Conservation (phyloP, 2,113 vertebrate genomes). For the Cyprinodon tularosa region DNA sequence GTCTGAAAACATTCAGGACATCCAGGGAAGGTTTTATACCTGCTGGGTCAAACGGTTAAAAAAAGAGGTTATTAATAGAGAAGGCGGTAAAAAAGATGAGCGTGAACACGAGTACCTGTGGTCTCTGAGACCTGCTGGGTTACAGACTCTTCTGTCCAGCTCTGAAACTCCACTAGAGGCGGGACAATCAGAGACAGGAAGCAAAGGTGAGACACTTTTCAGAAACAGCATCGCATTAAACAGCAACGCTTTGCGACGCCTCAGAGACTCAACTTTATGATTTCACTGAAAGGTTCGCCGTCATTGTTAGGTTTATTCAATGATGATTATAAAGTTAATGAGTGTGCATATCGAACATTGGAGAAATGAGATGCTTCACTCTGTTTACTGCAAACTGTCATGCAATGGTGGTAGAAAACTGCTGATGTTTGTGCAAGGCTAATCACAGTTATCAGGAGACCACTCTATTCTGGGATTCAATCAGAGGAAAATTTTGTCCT, state of each 20-base stretch:
- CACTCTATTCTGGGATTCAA: no score
- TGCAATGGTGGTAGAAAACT: no score
- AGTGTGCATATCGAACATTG: no score
- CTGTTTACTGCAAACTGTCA: no score
- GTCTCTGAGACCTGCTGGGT: slow-evolving; percentile 58
- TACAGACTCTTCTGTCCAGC: slow-evolving; percentile 69
- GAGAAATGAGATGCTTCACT: no score
- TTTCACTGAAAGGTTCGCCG: background rate
- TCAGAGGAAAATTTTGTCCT: no score
- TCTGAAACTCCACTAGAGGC: slow-evolving; percentile 66
- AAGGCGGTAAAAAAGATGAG: background rate
- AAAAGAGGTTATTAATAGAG: background rate
- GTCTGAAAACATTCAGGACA: background rate
- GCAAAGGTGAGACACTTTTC: slow-evolving; percentile 23
- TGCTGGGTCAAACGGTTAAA: background rate
- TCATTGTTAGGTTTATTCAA: no score
- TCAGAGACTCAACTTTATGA: background rate
- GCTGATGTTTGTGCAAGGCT: no score
- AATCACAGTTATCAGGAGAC: no score
- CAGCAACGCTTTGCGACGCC: background rate
- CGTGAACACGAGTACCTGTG: slow-evolving; percentile 63
- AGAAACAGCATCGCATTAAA: slow-evolving; percentile 10
- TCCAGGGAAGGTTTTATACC: background rate
- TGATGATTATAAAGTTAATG: no score
- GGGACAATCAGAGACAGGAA: slow-evolving; percentile 51